These are phyloP conservation scores for Patella vulgata DNA, from an alignment of 1,140 invertebrate genomes.

Conservation along the genomic window DNA sequence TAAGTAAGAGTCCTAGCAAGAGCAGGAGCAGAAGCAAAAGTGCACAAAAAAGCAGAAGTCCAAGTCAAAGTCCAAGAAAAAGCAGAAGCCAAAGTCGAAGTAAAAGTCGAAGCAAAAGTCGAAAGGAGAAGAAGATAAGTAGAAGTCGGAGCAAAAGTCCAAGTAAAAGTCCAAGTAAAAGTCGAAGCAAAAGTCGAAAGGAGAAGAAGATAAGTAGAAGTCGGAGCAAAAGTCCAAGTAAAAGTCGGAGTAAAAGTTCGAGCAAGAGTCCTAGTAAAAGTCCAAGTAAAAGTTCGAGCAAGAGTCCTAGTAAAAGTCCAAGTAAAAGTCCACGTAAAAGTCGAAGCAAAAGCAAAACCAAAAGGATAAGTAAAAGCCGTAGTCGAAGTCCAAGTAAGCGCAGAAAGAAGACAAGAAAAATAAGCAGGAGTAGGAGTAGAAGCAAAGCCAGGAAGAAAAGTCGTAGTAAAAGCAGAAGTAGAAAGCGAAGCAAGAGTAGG, in stretches of 20 bases:
- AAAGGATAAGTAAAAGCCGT: slow-evolving; percentile 9
- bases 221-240: not conserved
- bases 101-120: slow-evolving; percentile 4
- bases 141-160: not conserved
- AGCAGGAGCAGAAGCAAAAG: not conserved
- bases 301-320: slow-evolving; percentile 3
- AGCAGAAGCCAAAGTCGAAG: slow-evolving; percentile 20
- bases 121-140: not conserved
- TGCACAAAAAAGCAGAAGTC: slow-evolving; percentile 4
- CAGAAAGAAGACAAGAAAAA: slow-evolving; percentile 11
- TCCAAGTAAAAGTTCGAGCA: too few relatives aligned
- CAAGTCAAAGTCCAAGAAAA: slow-evolving; percentile 11
- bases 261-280: too few relatives aligned
- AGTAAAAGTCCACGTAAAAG: slow-evolving; percentile 8
- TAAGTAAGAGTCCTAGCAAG: not conserved
- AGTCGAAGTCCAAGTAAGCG: too few relatives aligned
- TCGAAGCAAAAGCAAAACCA: slow-evolving; percentile 14
- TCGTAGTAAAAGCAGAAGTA: too few relatives aligned
- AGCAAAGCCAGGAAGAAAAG: not conserved
- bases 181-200: slow-evolving; percentile 6
- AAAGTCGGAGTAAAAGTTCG: not conserved
- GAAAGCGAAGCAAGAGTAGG: not conserved
- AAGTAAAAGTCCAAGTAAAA: too few relatives aligned
- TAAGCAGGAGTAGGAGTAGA: not conserved
- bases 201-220: slow-evolving; percentile 18